A percentile compares a stretch with the other conserved stretches of the same genome.
phyloP scores from a whole-genome alignment of 2,888 invertebrate genomes.

The Drosophila borborema region DNA sequence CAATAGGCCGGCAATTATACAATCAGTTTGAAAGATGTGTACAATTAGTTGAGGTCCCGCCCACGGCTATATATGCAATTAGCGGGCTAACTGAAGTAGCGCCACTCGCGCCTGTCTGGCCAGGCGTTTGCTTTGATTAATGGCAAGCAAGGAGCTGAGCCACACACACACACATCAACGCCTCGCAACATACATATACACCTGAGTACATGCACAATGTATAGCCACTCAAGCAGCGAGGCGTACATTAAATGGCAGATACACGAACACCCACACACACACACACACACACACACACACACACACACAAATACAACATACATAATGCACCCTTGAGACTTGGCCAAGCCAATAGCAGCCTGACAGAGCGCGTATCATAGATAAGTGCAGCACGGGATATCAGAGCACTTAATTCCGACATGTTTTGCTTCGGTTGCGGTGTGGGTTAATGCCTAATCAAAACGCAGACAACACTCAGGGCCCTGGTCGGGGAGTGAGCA shows the following conservation, averaged over 20 bases:
- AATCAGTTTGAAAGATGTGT: constrained; percentile 68
- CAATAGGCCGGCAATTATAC: constrained; percentile 52
- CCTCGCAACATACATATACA: constrained; percentile 12
- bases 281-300: background rate
- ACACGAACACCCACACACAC: constrained; percentile 12
- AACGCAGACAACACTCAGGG: constrained; percentile 48
- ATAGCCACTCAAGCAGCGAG: constrained; percentile 40
- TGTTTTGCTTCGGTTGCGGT: constrained; percentile 57
- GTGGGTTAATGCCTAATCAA: constrained; percentile 61
- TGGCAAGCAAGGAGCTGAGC: constrained; percentile 46
- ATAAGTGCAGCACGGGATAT: constrained; percentile 34
- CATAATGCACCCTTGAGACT: constrained; percentile 71
- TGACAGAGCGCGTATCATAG: background rate
- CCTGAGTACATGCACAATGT: constrained; percentile 25
- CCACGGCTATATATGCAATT: constrained; percentile 63
- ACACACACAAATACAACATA: background rate
- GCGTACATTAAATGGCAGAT: constrained; percentile 43
- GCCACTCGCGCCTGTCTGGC: constrained; percentile 67
- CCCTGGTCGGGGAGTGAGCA: background rate
- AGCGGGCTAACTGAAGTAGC: constrained; percentile 52
- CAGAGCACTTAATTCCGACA: constrained; percentile 62
- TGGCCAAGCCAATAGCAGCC: constrained; percentile 19
- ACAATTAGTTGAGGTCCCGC: constrained; percentile 58
- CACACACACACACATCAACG: background rate
- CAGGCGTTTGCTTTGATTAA: constrained; percentile 68